Evolutionary conservation across 30 jellyfish, hydroid and myxozoan species (phyloP), one percentile per base, ranked within the genome.

Genomic region (Aurelia sp.): DNA sequence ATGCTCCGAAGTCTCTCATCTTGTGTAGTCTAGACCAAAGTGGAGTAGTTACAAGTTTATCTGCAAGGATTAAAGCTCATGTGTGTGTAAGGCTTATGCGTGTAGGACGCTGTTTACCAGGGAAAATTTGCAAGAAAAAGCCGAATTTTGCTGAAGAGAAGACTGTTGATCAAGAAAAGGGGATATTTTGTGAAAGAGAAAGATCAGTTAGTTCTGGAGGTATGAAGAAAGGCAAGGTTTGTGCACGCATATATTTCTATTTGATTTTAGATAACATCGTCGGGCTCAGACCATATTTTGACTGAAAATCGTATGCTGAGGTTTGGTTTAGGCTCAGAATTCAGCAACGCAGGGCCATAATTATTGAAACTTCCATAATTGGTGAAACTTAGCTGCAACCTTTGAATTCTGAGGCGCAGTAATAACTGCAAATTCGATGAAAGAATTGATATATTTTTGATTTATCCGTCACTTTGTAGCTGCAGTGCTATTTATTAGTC

Each of bases 21-120:
- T 69, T 69, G 79, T 69, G 61, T 69, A 69, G 79, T 69, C 79
- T 69, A 69, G 79, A 69, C 79, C 79, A 59, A 13, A 59, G 69
- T 59, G 69, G 69, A 59, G 69, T 59, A 59, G 23, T 59, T 59
- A 21, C 23, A 59, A 21, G 69, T 21, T 18, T 59, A 59, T 59
- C 69, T 59, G 69, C 69, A 59, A 59, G 33, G 69, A 59, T 59
- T 59, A 59, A 30, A 59, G 33, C 33, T 59, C 69, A 59, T 18
- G 33, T 59, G 69, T 59, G 69, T 59, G 69, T 21, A 59, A 18
- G 69, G 11, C 69, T 59, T 21, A 59, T 59, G 12, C 16, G 69
- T 59, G 6, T 59, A 44, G 55, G 69, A 59, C 33, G 69, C 69
- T 59, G 33, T 18, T 59, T 21, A 21, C 33, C 5, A 12, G 11